phyloP scores from a whole-genome alignment of 2,888 invertebrate genomes.

The Disparrhopalites patrizii region DNA sequence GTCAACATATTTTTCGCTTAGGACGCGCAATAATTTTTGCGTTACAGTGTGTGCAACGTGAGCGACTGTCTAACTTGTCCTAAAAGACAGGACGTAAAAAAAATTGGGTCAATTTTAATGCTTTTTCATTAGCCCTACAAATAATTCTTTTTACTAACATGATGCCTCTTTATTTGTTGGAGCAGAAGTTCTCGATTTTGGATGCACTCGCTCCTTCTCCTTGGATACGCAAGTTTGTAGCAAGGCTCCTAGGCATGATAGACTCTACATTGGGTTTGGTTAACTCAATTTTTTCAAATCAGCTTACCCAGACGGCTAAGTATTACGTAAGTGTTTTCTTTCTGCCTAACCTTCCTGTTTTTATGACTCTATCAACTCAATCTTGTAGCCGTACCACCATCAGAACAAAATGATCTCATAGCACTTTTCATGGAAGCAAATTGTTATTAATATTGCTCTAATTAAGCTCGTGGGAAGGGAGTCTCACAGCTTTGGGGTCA shows the following conservation, averaged over 20 bases:
- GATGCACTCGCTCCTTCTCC: slow-evolving; percentile 63
- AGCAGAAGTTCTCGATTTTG: slow-evolving; percentile 54
- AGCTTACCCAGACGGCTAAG: slow-evolving; percentile 60
- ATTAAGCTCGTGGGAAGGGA: too few species aligned
- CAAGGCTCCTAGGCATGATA: slow-evolving; percentile 59
- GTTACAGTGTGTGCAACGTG: too few species aligned
- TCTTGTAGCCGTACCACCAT: neutral
- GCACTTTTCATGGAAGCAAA: neutral
- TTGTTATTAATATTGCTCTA: slow-evolving; percentile 10
- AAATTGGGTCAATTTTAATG: too few species aligned
- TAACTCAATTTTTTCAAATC: slow-evolving; percentile 64
- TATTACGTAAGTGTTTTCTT: slow-evolving; percentile 58
- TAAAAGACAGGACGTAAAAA: too few species aligned
- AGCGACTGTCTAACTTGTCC: too few species aligned
- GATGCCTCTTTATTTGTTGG: neutral
- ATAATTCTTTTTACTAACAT: neutral
- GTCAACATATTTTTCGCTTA: too few species aligned
- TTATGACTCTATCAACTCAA: neutral
- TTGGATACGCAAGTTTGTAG: slow-evolving; percentile 61
- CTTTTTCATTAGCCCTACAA: neutral
- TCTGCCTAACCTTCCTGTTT: neutral
- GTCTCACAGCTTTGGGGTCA: slow-evolving; percentile 3
- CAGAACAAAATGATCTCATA: neutral
- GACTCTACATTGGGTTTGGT: slow-evolving; percentile 64
- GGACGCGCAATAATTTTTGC: too few species aligned